phyloP scores from a whole-genome alignment of 1,140 invertebrate species.

The Caenorhabditis brenneri region DNA sequence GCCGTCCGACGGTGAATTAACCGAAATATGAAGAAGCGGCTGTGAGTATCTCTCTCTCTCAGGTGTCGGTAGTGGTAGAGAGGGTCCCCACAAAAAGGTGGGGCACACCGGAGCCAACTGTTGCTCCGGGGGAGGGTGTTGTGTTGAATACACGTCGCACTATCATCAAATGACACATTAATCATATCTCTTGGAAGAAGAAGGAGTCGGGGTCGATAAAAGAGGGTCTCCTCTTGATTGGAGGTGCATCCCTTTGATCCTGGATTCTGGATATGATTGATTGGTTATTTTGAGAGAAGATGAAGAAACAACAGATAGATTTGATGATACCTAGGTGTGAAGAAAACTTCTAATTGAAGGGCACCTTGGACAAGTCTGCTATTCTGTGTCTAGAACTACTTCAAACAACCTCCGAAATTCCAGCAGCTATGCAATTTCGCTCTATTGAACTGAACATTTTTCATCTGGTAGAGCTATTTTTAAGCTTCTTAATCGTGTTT shows the following conservation, averaged over 20 bases:
- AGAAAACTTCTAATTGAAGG: too few relatives aligned
- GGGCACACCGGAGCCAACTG: neutral
- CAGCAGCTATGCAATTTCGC: too few relatives aligned
- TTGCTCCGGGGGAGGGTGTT: neutral
- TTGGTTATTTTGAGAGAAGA: neutral
- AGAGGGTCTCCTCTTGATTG: neutral
- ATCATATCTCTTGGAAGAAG: neutral
- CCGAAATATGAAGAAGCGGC: conserved; percentile 35
- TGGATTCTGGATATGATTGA: neutral
- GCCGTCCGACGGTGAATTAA: too few relatives aligned
- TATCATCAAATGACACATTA: conserved; percentile 37
- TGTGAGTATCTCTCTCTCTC: neutral
- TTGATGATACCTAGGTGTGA: neutral
- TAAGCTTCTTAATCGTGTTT: too few relatives aligned
- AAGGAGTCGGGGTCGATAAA: neutral
- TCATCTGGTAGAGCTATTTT: too few relatives aligned
- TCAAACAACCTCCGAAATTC: neutral
- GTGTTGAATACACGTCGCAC: neutral
- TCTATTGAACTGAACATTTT: too few relatives aligned
- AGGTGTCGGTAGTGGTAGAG: neutral
- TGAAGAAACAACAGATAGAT: neutral
- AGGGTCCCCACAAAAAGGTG: conserved; percentile 4
- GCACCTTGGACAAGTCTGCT: too few relatives aligned
- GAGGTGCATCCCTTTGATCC: neutral
- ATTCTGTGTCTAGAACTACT: too few relatives aligned